Evolutionary conservation across 2,888 invertebrate genomes (phyloP), one percentile per base, ranked within the genome.

Genomic region (Conomelus anceps): DNA sequence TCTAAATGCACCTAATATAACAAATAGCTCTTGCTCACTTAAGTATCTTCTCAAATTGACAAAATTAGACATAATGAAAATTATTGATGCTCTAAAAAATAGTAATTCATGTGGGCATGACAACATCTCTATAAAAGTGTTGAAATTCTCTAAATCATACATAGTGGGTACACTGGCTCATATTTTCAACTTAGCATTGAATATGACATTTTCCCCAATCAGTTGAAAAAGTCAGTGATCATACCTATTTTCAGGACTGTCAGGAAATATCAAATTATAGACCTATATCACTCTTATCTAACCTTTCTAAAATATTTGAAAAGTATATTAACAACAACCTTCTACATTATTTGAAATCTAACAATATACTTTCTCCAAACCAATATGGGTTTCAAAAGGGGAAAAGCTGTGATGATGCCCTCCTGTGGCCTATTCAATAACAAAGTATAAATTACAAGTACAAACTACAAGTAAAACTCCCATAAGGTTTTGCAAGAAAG

Each of bases 231-330:
- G 24, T 87, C 89, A 29, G 41, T 22, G 7, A 85, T 90, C 22
- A 87, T 84, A 22, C 90, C 90, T 20, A 86, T 90, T 24, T 87
- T 84, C 88, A 89, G 89, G 87, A 87, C 41, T 23, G 22, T 22
- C 41, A 22, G 7, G 29, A 89, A 4, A 26, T 86, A n/a, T 4
- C 22, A 41, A 90, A 89, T 22, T 90, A 90, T 29, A 85, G 88
- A 23, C 90, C 90, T 22, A 89, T 90, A 24, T 84, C 85, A 3
- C 87, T 88, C 63, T 85, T 90, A 11, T 87, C 89, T 6, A 89
- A 88, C 22, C 89, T 89, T n/a, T 89, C 90, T 4, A 90, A 90
- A 24, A 23, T 90, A 1, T 87, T 89, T 86, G 90, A 89, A 87
- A 84, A 20, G 6, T 63, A 86, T 22, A 22, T 90, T 17, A 23